A percentile compares a stretch with the other conserved stretches of the same genome.
These are phyloP conservation scores for Trichoplusia ni DNA, from an alignment of 1,140 invertebrate genomes.

Conservation along the genomic window DNA sequence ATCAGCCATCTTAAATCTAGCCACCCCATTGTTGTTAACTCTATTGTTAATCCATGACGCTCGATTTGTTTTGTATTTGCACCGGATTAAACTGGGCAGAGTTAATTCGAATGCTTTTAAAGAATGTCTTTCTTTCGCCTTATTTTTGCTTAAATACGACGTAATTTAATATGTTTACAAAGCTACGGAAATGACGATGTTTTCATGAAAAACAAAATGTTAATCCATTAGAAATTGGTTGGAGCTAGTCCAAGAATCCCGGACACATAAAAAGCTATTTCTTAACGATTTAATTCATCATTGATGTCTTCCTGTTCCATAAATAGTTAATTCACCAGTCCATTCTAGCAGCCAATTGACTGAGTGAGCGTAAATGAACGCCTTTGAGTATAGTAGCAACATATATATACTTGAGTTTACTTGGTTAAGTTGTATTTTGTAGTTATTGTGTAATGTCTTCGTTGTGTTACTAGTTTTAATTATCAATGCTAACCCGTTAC, in stretches of 20 bases:
- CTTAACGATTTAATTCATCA: constrained; percentile 1
- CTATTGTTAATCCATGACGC: background rate
- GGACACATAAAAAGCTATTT: background rate
- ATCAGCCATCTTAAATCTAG: constrained; percentile 22
- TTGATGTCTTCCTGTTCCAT: constrained; percentile 5
- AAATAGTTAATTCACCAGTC: background rate
- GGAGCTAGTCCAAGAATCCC: constrained; percentile 38
- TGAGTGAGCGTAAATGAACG: background rate
- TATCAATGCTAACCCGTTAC: no score
- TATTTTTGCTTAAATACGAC: no score
- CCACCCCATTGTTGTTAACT: constrained; percentile 10
- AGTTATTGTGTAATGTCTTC: no score
- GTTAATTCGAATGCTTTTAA: background rate
- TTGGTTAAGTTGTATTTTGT: no score
- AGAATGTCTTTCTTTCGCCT: no score
- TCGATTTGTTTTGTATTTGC: background rate
- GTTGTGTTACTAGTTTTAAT: no score
- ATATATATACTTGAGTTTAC: no score
- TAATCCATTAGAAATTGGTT: constrained; percentile 43
- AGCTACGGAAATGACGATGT: no score
- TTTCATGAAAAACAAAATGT: constrained; percentile 42
- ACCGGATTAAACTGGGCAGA: background rate
- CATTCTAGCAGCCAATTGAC: background rate
- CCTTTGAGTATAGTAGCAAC: no score
- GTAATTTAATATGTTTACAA: no score